Conservation (phyloP, 1,140 invertebrate genomes). For the Drosophila albomicans region DNA sequence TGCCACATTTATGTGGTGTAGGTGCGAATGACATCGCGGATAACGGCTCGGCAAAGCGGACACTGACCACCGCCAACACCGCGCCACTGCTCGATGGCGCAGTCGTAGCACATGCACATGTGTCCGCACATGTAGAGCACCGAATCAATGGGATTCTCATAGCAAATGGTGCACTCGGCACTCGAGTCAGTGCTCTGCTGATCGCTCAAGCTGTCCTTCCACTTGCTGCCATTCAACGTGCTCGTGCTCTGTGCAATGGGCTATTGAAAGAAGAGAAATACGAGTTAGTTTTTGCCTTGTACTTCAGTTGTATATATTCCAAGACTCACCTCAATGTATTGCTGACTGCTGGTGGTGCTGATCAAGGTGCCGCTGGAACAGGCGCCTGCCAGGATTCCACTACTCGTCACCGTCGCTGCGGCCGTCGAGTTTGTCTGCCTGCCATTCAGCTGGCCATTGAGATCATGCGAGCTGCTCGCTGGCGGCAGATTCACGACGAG, state of each 20-base stretch:
- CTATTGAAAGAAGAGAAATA: conserved; percentile 10
- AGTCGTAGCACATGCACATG: conserved; percentile 99
- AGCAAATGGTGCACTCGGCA: conserved; percentile 97
- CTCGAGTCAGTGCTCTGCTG: conserved; percentile 86
- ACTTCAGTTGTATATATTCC: background rate
- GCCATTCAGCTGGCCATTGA: conserved; percentile 53
- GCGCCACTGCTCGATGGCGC: conserved; percentile 96
- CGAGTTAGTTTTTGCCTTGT: background rate
- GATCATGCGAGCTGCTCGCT: conserved; percentile 84
- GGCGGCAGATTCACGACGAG: conserved; percentile 93
- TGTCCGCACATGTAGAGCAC: conserved; percentile 98
- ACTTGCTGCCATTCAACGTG: conserved; percentile 64
- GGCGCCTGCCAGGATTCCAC: conserved; percentile 81
- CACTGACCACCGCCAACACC: conserved; percentile 95
- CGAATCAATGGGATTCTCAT: conserved; percentile 95
- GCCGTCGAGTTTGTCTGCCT: conserved; percentile 59
- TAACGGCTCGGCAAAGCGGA: conserved; percentile 96
- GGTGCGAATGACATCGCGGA: conserved; percentile 97
- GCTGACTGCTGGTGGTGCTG: conserved; percentile 87
- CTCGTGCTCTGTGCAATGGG: conserved; percentile 69
- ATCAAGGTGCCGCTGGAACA: conserved; percentile 85
- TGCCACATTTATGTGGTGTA: conserved; percentile 91
- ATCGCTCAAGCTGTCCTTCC: conserved; percentile 76
- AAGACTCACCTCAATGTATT: conserved; percentile 87
- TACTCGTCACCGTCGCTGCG: conserved; percentile 53